Conservation (phyloP, 1,140 invertebrate species). For the Anoplophora glabripennis region DNA sequence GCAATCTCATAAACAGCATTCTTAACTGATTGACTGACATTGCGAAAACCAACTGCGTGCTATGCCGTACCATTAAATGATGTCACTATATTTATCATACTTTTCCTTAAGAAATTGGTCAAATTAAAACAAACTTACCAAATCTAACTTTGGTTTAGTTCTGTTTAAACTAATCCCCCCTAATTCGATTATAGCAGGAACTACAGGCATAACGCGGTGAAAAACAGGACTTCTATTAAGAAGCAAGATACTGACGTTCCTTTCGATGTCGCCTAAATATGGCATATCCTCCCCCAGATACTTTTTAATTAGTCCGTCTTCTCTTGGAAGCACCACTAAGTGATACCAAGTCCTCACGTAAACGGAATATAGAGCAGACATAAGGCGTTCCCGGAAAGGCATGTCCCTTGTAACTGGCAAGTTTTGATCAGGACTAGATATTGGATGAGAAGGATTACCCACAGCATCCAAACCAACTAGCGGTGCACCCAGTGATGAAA, state of each 20-base stretch:
- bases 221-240: constrained; percentile 32
- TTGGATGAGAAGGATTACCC: constrained; percentile 46
- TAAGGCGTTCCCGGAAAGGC: constrained; percentile 48
- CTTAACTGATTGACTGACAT: too few relatives aligned
- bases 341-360: constrained; percentile 22
- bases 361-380: constrained; percentile 27
- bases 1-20: too few relatives aligned
- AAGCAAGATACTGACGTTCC: constrained; percentile 30
- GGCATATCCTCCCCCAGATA: constrained; percentile 47
- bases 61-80: too few relatives aligned
- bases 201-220: constrained; percentile 32
- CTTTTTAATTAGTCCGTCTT: constrained; percentile 45
- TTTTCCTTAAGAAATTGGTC: too few relatives aligned
- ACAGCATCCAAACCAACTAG: constrained; percentile 24
- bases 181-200: constrained; percentile 29
- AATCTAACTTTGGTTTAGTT: not conserved
- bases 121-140: not conserved
- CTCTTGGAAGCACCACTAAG: constrained; percentile 19
- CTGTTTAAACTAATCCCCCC: constrained; percentile 42
- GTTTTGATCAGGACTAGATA: constrained; percentile 49
- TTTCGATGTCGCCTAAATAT: constrained; percentile 31
- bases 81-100: too few relatives aligned
- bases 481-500: constrained; percentile 27
- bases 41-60: too few relatives aligned
- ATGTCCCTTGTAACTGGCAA: constrained; percentile 41